These are phyloP conservation scores for Mycogona germanica DNA, from an alignment of 2,888 invertebrate species.

Conservation along the genomic window DNA sequence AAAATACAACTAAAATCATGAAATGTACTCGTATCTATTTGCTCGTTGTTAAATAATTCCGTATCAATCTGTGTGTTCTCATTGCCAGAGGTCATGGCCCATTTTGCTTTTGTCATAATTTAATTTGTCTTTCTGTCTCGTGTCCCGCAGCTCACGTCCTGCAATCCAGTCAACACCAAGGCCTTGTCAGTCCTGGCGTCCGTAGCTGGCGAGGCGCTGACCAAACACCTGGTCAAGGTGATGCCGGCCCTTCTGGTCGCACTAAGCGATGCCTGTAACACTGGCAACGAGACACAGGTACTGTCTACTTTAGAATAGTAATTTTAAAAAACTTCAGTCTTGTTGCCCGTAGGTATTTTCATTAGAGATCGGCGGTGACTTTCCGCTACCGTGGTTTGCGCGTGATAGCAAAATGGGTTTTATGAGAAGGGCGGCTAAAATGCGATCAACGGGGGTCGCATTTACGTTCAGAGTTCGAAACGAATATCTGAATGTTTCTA, in stretches of 20 bases:
- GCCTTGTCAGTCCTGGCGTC: constrained; percentile 87
- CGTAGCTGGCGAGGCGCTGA: constrained; percentile 86
- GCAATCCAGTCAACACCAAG: constrained; percentile 78
- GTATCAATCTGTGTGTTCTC: not conserved
- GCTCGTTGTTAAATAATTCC: not conserved
- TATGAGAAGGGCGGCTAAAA: too few relatives aligned
- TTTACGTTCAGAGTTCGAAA: too few relatives aligned
- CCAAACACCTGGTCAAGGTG: constrained; percentile 79
- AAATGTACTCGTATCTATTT: not conserved
- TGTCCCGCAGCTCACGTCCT: constrained; percentile 57
- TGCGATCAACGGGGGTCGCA: too few relatives aligned
- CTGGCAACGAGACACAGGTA: constrained; percentile 44
- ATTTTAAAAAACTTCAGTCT: too few relatives aligned
- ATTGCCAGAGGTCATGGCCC: not conserved
- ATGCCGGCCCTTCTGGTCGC: constrained; percentile 77
- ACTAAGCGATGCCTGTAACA: constrained; percentile 44
- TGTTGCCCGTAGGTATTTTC: too few relatives aligned
- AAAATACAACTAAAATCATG: too few relatives aligned
- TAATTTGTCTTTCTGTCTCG: not conserved
- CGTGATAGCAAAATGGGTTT: too few relatives aligned
- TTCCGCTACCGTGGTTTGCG: too few relatives aligned
- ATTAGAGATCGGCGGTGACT: too few relatives aligned
- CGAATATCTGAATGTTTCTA: too few relatives aligned
- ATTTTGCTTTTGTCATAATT: not conserved
- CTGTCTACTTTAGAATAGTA: too few relatives aligned